phyloP scores from a whole-genome alignment of 2,113 vertebrate genomes.

The Gasterosteus nipponicus region DNA sequence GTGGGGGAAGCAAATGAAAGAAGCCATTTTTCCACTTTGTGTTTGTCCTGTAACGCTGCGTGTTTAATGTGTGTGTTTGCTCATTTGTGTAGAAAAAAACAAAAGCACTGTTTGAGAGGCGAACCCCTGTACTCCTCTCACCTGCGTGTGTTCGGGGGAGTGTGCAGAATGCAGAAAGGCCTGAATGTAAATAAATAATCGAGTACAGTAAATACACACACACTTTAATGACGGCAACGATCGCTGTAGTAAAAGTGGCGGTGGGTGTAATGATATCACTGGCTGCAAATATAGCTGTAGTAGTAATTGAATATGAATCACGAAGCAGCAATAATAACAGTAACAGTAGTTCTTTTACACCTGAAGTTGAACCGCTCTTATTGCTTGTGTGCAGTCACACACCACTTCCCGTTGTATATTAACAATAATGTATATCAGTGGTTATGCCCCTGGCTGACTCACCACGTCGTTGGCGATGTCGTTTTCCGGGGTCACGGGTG shows the following conservation, averaged over 20 bases:
- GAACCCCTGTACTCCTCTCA: conserved; percentile 7
- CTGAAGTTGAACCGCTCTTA: neutral
- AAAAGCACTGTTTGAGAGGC: neutral
- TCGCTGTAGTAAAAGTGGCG: conserved; percentile 46
- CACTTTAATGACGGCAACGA: conserved; percentile 55
- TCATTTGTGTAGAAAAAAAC: conserved; percentile 13
- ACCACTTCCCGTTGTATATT: neutral
- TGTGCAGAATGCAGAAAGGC: conserved; percentile 40
- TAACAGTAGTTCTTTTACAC: neutral
- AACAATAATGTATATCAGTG: neutral
- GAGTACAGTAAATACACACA: conserved; percentile 56
- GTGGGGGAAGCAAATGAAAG: conserved; percentile 58
- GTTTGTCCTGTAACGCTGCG: neutral
- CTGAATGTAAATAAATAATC: conserved; percentile 57
- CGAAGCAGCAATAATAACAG: conserved; percentile 16
- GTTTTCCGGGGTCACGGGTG: conserved; percentile 68
- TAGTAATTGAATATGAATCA: conserved; percentile 27
- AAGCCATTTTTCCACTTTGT: conserved; percentile 64
- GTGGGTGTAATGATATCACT: conserved; percentile 51
- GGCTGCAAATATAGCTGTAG: conserved; percentile 40
- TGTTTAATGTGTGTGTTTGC: conserved; percentile 13
- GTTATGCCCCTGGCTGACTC: conserved; percentile 23
- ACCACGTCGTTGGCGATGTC: conserved; percentile 68
- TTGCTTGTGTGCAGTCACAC: neutral
- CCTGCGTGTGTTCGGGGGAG: conserved; percentile 35